Conservation (phyloP, 2,113 vertebrate species). For the Epinephelus cyanopodus region DNA sequence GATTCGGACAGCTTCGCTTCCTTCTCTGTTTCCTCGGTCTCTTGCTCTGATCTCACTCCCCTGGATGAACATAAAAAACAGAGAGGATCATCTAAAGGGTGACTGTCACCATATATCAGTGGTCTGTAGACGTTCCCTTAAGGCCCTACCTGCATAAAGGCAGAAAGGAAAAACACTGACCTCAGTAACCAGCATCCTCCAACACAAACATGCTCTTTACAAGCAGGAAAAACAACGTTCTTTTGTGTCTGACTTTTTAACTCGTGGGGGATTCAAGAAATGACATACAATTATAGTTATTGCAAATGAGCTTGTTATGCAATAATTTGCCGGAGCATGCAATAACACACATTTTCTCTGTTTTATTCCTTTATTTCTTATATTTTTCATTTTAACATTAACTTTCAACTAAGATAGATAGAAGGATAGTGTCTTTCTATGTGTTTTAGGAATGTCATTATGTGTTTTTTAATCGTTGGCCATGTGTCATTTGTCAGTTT, state of each 20-base stretch:
- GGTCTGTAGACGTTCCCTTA: slow-evolving; percentile 21
- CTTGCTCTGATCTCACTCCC: slow-evolving; percentile 11
- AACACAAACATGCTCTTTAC: slow-evolving; percentile 30
- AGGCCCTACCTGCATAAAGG: slow-evolving; percentile 44
- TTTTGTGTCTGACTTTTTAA: slow-evolving; percentile 23
- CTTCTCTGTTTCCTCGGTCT: not conserved
- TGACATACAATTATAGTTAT: slow-evolving; percentile 21
- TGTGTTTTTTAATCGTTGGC: no score
- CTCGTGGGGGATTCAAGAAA: not conserved
- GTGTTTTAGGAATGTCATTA: no score
- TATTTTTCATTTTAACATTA: no score
- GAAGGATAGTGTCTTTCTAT: no score
- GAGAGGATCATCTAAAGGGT: slow-evolving; percentile 50
- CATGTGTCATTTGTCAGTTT: no score
- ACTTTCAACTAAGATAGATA: no score
- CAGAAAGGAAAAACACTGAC: slow-evolving; percentile 17
- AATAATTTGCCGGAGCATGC: slow-evolving; percentile 21
- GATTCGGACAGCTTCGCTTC: slow-evolving; percentile 16
- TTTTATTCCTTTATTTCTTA: slow-evolving; percentile 4
- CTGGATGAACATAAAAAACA: slow-evolving; percentile 13
- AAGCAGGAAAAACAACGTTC: not conserved
- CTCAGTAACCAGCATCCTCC: slow-evolving; percentile 20
- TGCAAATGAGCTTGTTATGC: slow-evolving; percentile 42
- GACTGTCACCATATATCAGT: slow-evolving; percentile 56
- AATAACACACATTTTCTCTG: slow-evolving; percentile 7